These are phyloP conservation scores for Hyperoplus immaculatus DNA, from an alignment of 2,797 vertebrate genomes.

Conservation along the genomic window DNA sequence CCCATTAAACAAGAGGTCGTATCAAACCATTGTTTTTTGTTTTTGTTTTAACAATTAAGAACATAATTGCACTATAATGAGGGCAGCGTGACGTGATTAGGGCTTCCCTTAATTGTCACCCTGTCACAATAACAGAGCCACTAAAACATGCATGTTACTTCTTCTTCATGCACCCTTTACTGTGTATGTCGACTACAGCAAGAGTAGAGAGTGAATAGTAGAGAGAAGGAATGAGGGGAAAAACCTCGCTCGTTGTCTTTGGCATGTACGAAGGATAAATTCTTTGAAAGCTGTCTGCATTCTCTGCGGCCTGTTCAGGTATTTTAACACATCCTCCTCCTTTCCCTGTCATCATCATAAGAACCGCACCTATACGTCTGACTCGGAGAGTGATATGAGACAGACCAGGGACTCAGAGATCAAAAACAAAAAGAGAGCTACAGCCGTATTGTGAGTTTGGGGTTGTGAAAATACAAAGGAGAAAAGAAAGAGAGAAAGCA, in stretches of 20 bases:
- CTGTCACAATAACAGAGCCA: constrained; percentile 62
- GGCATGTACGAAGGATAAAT: constrained; percentile 58
- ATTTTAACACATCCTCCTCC: constrained; percentile 43
- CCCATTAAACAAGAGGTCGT: constrained; percentile 81
- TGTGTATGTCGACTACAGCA: background rate
- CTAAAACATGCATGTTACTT: constrained; percentile 46
- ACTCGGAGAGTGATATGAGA: constrained; percentile 30
- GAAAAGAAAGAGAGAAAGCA: constrained; percentile 22
- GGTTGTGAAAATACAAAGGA: constrained; percentile 4
- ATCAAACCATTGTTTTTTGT: constrained; percentile 79
- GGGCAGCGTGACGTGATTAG: constrained; percentile 64
- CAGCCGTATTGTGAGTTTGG: constrained; percentile 29
- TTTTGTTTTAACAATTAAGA: constrained; percentile 76
- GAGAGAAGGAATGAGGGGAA: constrained; percentile 16
- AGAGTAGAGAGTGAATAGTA: constrained; percentile 14
- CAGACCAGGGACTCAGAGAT: constrained; percentile 21
- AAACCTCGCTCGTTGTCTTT: constrained; percentile 60
- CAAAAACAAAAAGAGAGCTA: constrained; percentile 35
- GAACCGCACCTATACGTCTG: constrained; percentile 36
- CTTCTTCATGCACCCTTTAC: constrained; percentile 17
- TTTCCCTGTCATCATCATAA: constrained; percentile 27
- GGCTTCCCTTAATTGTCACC: constrained; percentile 63
- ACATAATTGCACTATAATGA: constrained; percentile 75
- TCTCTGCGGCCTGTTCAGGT: constrained; percentile 45
- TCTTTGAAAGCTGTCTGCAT: constrained; percentile 54